Base-by-base conservation (phyloP, 1,140 invertebrate genomes). In the Drosophila baimaii region DNA sequence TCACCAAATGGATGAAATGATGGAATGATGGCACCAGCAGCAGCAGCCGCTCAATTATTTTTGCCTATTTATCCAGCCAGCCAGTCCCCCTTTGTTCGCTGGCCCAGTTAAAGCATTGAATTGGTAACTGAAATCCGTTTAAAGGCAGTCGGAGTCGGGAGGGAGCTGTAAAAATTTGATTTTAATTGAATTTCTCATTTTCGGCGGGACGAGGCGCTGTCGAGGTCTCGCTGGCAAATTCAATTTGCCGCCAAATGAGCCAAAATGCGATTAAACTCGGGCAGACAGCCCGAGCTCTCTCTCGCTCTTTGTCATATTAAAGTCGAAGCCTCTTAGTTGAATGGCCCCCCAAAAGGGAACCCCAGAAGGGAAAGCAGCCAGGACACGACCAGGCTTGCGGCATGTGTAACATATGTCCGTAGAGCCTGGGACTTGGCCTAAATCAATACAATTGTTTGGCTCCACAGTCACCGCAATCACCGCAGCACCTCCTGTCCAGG, bases 151-250 rank as follows among this genome's bases (percentile, higher is more conserved):
- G 13, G 21, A 21, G 27, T 25, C 19, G 12, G 25, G 13, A 2
- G 17, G 21, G 10, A 21, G 58, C 35, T 57, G 64, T 70, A 81
- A 74, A 88, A 86, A 86, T 81, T 75, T 85, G 79, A 89, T 88
- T 88, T 88, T 88, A 88, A 88, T 89, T 88, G 84, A 88, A 88
- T 88, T 89, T 83, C 79, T 64, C 84, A 83, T 88, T 88, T 83
- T 64, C 49, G 66, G 49, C 54, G 29, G 8, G 52, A 31, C 46
- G 31, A 27, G 54, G 43, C 58, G 29, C 19, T 44, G 39, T 43
- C 55, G 44, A 52, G 52, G 64, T 41, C 25, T 31, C 35, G 37
- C 37, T 70, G 83, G 71, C 77, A 88, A 84, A 88, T 81, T 88
- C 77, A 89, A 88, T 88, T 88, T 88, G 69, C 66, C 80, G 81